Conservation (phyloP, 2,113 vertebrate genomes). For the Ochotona curzoniae region DNA sequence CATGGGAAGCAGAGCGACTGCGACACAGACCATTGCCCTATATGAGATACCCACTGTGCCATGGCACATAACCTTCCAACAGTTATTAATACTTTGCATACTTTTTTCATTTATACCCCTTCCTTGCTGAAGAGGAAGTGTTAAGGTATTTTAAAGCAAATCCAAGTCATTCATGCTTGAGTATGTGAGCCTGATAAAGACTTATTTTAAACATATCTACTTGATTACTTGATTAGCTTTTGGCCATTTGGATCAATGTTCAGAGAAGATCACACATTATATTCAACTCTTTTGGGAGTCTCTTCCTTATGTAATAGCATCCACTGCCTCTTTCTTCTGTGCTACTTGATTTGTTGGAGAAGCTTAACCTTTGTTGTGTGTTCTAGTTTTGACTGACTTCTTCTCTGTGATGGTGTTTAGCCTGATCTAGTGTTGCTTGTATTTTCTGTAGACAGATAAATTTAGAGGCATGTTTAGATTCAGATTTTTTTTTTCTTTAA, state of each 20-base stretch:
- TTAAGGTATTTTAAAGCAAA: conserved; percentile 20
- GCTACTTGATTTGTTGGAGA: neutral
- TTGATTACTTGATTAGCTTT: neutral
- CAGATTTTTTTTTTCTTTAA: neutral
- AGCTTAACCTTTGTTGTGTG: neutral
- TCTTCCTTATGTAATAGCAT: neutral
- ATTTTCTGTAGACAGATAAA: neutral
- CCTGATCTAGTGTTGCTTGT: neutral
- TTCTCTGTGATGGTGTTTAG: neutral
- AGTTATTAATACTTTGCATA: neutral
- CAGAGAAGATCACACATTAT: neutral
- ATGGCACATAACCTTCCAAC: neutral
- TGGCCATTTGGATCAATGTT: neutral
- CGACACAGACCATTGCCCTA: no score
- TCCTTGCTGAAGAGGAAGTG: neutral
- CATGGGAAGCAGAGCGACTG: no score
- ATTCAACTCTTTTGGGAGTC: neutral
- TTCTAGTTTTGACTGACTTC: neutral
- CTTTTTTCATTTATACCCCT: neutral
- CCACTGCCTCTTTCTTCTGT: neutral
- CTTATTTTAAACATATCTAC: neutral
- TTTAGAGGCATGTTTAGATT: conserved; percentile 5
- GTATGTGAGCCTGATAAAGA: neutral
- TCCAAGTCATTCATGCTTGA: neutral
- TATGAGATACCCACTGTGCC: no score